Evolutionary conservation across 2,888 invertebrate genomes (phyloP).

Genomic region (Tortricodes alternella): DNA sequence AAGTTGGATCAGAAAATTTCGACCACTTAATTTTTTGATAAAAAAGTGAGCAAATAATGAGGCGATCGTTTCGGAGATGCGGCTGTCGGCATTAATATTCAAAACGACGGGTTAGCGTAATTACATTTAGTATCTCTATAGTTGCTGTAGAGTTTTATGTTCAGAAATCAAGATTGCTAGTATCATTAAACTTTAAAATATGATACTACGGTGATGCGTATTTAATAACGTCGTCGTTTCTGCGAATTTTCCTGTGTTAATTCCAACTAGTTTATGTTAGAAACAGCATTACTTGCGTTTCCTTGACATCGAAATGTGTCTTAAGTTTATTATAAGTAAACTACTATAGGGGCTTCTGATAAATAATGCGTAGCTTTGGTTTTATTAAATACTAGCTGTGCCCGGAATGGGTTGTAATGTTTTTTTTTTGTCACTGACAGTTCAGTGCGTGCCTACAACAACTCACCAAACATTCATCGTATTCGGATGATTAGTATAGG

Average conservation of each 20-base stretch:
- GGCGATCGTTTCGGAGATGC: slow-evolving; percentile 30
- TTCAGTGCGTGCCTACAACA: too few species aligned
- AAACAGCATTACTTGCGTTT: too few species aligned
- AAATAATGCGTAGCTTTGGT: too few species aligned
- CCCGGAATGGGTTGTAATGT: too few species aligned
- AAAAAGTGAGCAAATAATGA: slow-evolving; percentile 45
- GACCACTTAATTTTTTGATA: slow-evolving; percentile 43
- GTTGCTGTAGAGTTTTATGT: slow-evolving; percentile 30
- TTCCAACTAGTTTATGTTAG: too few species aligned
- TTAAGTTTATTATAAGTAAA: not conserved
- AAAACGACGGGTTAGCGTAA: slow-evolving; percentile 37
- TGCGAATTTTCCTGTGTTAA: slow-evolving; percentile 6
- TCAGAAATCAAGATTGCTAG: slow-evolving; percentile 23
- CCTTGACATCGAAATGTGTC: too few species aligned
- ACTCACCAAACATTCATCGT: too few species aligned
- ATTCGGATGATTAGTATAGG: too few species aligned
- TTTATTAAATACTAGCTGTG: slow-evolving; percentile 17
- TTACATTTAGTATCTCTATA: slow-evolving; percentile 34
- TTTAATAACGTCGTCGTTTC: slow-evolving; percentile 2
- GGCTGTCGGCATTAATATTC: slow-evolving; percentile 35
- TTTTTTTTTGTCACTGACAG: too few species aligned
- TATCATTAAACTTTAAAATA: slow-evolving; percentile 6
- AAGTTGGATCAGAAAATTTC: slow-evolving; percentile 62
- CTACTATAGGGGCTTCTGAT: slow-evolving; percentile 1
- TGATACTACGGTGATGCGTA: slow-evolving; percentile 9